Base-by-base conservation (phyloP, 2,797 vertebrate genomes). In the Enteromius radiatus region DNA sequence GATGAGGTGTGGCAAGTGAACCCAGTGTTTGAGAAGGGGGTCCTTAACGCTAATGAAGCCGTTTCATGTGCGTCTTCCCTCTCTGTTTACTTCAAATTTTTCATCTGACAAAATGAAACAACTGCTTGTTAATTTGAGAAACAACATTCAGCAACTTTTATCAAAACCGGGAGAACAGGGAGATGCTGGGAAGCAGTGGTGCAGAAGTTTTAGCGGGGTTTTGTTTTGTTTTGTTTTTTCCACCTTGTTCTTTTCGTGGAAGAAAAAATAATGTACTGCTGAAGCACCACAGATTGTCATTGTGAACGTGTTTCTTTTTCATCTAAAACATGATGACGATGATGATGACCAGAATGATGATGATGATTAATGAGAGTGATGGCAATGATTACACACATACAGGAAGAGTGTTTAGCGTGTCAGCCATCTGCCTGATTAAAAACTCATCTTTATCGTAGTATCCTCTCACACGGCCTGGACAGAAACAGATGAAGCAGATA, bases 101-200 rank as follows among this genome's bases (percentile, higher is more conserved):
- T 90, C 91, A 84, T 87, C 88, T 91, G 88, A 92, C 89, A 90
- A 88, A 90, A 90, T 86, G 84, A 85, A 87, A 88, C 83, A 78
- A 83, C 83, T 43, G 76, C 91, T 93, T 78, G 86, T 91, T 93
- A 90, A 91, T 91, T 90, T 91, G 86, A 85, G 88, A 93, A 92
- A 90, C 87, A 92, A 91, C 86, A 88, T 90, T 92, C 91, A 90
- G 89, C 91, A 92, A 89, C 87, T 93, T 93, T 88, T 84, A 88
- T 90, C 87, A 84, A 87, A 88, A 88, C 38, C 54, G 43, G 83
- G 84, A 84, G 87, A 88, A 86, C 70, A 63, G 67, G 81, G 84
- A 77, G 86, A 82, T 87, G 80, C 69, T 81, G 77, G 81, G 63
- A 71, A 88, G 76, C 84, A 84, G 84, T 36, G 68, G 84, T 80